Percentiles rank a stretch among this genome's conserved stretches.
phyloP scores from a whole-genome alignment of 92 coral and sea anemone species.

The Porites lobata region DNA sequence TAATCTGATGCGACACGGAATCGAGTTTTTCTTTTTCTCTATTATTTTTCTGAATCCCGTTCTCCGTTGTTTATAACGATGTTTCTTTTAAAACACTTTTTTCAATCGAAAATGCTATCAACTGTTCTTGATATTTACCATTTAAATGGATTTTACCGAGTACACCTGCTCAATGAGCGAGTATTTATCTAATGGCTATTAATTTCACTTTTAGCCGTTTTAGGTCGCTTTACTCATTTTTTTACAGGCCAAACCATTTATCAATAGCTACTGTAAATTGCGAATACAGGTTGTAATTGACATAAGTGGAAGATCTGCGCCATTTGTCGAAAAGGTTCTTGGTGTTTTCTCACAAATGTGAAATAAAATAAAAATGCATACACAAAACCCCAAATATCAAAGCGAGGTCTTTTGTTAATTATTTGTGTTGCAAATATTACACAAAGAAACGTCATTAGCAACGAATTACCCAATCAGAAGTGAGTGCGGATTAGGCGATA shows the following conservation, averaged over 20 bases:
- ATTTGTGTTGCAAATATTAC: slow-evolving; percentile 31
- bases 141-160: neutral
- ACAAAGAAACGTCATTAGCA: slow-evolving; percentile 21
- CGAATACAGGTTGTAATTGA: too few species aligned
- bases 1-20: neutral
- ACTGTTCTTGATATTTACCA: slow-evolving; percentile 1
- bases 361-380: neutral
- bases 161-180: slow-evolving; percentile 23
- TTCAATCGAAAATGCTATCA: neutral
- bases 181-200: slow-evolving; percentile 23
- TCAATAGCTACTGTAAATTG: too few species aligned
- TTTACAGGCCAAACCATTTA: neutral
- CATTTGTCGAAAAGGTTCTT: too few species aligned
- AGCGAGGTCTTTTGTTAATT: neutral
- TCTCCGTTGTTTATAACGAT: neutral
- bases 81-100: neutral
- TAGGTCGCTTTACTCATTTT: neutral
- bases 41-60: neutral
- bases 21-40: too few species aligned
- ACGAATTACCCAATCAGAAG: slow-evolving; percentile 28
- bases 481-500: neutral
- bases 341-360: neutral
- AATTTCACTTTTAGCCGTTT: neutral
- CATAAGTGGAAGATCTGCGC: too few species aligned
- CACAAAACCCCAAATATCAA: neutral